Base-by-base conservation (phyloP, 92 coral and sea anemone species). In the Phenganax marumi region DNA sequence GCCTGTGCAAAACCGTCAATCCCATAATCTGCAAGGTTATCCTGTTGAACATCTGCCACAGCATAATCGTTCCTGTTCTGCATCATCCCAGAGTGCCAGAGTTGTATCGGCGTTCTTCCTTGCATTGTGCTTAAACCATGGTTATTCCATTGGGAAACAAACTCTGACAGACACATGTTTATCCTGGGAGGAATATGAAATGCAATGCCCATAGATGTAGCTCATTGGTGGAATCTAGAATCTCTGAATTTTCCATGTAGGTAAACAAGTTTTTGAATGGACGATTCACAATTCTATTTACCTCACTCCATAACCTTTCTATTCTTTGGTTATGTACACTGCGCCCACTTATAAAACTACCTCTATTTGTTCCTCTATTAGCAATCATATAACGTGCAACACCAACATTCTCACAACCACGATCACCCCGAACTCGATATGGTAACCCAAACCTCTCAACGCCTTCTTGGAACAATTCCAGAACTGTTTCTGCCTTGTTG, bases 381-480 rank as follows among this genome's bases (percentile, higher is more conserved):
- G 76, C 49, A 49, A 70, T 70, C 76, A 70, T 70, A 43, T 22
- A 70, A 25, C 76, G 76, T n/a, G 76, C 76, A 7, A 70, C 55
- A 24, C 18, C 53, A 4, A 50, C 76, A 17, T 47, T 70, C 49
- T 64, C 70, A 11, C 21, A 46, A 8, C 70, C 70, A 26, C 70
- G 70, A 64, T 64, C 70, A 23, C 70, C 70, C 13, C 70, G 47
- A 22, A 64, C 70, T 19, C 70, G 24, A 6, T 46, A 64, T 64
- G 70, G 70, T 8, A 64, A 64, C 16, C 70, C 70, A n/a, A 64
- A 84, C 56, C 83, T 39, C 22, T 85, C 39, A 49, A 88, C 89
- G 19, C 83, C 91, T 16, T 88, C 72, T 58, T 80, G 81, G 50
- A 87, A 84, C 76, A 87, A 76, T 77, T 60, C 58, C 19, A 88